Conservation (phyloP, 2,797 vertebrate genomes). For the Gambelia wislizenii region DNA sequence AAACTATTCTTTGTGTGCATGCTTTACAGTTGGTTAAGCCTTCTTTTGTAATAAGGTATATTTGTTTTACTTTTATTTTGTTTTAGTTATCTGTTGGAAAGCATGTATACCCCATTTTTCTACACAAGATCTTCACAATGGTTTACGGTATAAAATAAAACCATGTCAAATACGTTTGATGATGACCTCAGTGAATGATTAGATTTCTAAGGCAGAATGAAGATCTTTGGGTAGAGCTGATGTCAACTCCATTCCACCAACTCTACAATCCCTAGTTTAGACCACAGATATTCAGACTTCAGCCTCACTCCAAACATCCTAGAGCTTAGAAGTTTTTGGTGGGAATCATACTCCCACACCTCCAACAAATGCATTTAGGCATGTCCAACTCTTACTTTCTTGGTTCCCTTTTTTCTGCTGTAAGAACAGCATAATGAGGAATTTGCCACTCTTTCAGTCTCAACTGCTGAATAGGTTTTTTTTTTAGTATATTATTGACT, state of each 20-base stretch:
- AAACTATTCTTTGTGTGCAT: no score
- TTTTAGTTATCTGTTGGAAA: neutral
- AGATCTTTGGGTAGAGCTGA: neutral
- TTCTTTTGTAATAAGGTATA: neutral
- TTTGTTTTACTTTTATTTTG: neutral
- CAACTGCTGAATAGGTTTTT: no score
- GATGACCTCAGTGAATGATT: neutral
- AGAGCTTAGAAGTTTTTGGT: no score
- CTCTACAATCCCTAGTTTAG: no score
- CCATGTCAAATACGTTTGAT: neutral
- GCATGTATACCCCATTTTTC: neutral
- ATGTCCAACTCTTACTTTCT: no score
- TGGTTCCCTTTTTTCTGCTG: no score
- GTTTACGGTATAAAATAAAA: neutral
- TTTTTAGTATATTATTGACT: no score
- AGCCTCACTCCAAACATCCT: no score
- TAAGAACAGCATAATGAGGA: no score
- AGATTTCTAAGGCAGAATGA: neutral
- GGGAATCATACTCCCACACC: no score
- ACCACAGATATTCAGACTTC: neutral
- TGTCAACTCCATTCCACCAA: neutral
- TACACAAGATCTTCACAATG: neutral
- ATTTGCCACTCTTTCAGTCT: no score
- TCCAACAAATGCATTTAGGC: no score
- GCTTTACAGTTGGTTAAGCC: neutral